Base-by-base conservation (phyloP, 2,888 invertebrate genomes). In the Andrena fulva region DNA sequence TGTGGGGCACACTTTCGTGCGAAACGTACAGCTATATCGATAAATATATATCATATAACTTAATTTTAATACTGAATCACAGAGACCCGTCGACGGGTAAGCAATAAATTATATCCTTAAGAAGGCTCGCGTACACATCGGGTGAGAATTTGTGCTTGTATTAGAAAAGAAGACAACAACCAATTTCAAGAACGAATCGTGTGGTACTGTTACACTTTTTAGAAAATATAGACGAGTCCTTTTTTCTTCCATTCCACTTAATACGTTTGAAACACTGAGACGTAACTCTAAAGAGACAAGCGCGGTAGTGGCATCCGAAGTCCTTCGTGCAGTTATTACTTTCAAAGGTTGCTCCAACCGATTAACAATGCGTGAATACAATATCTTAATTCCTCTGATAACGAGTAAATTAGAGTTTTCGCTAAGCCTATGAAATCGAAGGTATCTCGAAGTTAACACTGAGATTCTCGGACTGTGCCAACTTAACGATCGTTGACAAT, bases 371-470 rank as follows among this genome's bases (percentile, higher is more conserved):
- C 71, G 68, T 76, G 68, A 85, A 81, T 80, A 85, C 67, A 85
- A 78, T 72, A 33, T 70, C 66, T 35, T 81, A 77, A 63, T 72
- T 76, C 64, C 84, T 67, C 92, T 92, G 60, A 70, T 81, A 82
- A 75, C 81, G 80, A 71, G 56, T 67, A 74, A 80, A 67, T 84
- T 81, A 78, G 71, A 85, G 77, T 84, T 84, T 69, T 72, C 35
- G 50, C 88, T 82, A 94, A 93, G 85, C 84, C 90, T 93, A 94
- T 87, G 94, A 94, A 91, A 94, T 94, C 89, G 94, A 94, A 77
- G 97, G 97, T 89, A 98, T 96, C 92, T 97, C 97, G 94, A 98
- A 98, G 92, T 97, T 96, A 89, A 98, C 97, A 94, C 97, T 97
- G 71, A 98, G 96, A 87, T 96, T 96, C 75, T 97, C 97, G 85